A percentile compares a stretch with the other conserved stretches of the same genome.
Evolutionary conservation across 1,140 invertebrate species (phyloP).

Genomic region (Pinna nobilis): DNA sequence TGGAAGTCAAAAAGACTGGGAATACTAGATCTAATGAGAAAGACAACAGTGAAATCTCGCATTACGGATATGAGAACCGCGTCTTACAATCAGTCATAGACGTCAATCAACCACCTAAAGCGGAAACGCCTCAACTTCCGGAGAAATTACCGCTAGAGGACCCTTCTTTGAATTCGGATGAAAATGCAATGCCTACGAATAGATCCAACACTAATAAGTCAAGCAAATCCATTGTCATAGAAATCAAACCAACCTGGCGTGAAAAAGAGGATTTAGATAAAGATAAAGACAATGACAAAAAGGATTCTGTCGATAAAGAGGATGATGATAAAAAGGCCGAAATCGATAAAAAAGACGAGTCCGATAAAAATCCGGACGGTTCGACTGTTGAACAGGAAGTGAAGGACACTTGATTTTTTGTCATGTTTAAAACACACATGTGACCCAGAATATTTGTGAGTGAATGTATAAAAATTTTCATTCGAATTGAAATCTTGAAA

Average conservation of each 20-base stretch:
- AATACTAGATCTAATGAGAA: not conserved
- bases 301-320: not conserved
- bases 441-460: too few relatives aligned
- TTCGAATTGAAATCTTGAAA: too few relatives aligned
- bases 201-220: conserved; percentile 11
- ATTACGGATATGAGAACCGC: conserved; percentile 32
- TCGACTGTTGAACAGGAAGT: too few relatives aligned
- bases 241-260: conserved; percentile 43
- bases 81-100: conserved; percentile 43
- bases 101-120: conserved; percentile 37
- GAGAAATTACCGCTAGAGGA: not conserved
- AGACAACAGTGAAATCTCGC: not conserved
- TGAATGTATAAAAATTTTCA: too few relatives aligned
- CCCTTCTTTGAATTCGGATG: not conserved
- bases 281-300: not conserved
- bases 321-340: not conserved
- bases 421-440: too few relatives aligned
- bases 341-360: not conserved
- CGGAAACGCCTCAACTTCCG: not conserved
- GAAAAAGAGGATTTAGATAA: conserved; percentile 18
- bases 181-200: not conserved
- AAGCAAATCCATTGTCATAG: conserved; percentile 39
- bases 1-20: conserved; percentile 3
- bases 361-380: too few relatives aligned
- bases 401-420: too few relatives aligned